These are phyloP conservation scores for Lasiurus cinereus DNA, from an alignment of 2,113 vertebrate species.

Conservation along the genomic window DNA sequence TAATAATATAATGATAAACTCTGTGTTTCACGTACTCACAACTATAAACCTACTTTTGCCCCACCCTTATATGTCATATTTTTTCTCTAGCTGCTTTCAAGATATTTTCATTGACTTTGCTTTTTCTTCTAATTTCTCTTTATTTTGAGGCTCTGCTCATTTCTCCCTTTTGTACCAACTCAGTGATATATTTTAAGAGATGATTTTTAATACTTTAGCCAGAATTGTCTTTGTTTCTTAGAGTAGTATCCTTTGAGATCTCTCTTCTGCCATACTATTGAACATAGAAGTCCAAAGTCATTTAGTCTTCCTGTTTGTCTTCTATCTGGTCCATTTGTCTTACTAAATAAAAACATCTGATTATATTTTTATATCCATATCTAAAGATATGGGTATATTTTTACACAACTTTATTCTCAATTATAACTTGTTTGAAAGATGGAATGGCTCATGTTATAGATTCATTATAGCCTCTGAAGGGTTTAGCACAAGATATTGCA, in stretches of 20 bases:
- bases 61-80: neutral
- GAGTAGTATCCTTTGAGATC: neutral
- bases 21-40: neutral
- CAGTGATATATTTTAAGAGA: neutral
- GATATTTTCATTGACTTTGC: neutral
- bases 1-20: neutral
- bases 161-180: neutral
- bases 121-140: constrained; percentile 27
- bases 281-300: neutral
- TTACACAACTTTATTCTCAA: neutral
- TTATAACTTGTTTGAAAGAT: constrained; percentile 27
- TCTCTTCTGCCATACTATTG: neutral
- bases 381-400: neutral
- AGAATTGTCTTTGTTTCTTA: neutral
- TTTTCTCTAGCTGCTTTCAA: neutral
- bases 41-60: neutral
- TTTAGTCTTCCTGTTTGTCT: neutral
- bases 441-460: neutral
- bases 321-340: neutral
- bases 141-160: neutral
- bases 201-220: neutral
- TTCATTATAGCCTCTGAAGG: neutral
- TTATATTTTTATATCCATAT: neutral
- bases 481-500: neutral
- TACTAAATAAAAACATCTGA: neutral